Conservation (phyloP, 2,113 vertebrate genomes). For the Oncorhynchus keta region DNA sequence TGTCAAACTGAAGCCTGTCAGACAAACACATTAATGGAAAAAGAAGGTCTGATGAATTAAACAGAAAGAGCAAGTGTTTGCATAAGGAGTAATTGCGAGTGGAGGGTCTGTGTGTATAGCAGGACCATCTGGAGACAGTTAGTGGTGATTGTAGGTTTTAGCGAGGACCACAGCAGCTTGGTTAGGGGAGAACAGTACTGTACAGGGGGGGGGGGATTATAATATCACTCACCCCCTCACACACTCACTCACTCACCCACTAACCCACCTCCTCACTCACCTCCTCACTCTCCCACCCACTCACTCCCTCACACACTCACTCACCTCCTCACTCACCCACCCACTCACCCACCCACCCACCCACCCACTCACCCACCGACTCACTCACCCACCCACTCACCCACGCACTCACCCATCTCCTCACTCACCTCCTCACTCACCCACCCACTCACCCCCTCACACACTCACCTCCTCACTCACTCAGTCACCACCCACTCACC, state of each 20-base stretch:
- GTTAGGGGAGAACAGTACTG: slow-evolving; percentile 65
- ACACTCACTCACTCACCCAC: slow-evolving; percentile 6
- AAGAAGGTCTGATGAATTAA: slow-evolving; percentile 62
- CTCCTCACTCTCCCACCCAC: background rate
- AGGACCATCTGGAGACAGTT: slow-evolving; percentile 78
- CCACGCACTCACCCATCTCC: slow-evolving; percentile 16
- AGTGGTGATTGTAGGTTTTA: slow-evolving; percentile 75
- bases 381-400: background rate
- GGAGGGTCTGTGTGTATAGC: slow-evolving; percentile 70
- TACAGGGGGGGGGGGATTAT: slow-evolving; percentile 50
- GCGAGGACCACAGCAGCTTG: slow-evolving; percentile 64
- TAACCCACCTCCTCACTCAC: background rate
- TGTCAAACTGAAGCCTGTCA: background rate
- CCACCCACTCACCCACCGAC: no score
- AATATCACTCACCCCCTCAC: background rate
- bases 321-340: slow-evolving; percentile 6
- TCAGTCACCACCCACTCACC: background rate
- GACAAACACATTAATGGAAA: slow-evolving; percentile 55
- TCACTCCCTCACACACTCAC: background rate
- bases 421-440: no score
- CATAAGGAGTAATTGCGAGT: slow-evolving; percentile 61
- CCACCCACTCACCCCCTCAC: no score
- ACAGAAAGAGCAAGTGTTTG: slow-evolving; percentile 65
- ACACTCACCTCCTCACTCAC: no score
- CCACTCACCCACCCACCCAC: background rate